Base-by-base conservation (phyloP, 2,888 invertebrate species). In the Lydus trimaculatus region DNA sequence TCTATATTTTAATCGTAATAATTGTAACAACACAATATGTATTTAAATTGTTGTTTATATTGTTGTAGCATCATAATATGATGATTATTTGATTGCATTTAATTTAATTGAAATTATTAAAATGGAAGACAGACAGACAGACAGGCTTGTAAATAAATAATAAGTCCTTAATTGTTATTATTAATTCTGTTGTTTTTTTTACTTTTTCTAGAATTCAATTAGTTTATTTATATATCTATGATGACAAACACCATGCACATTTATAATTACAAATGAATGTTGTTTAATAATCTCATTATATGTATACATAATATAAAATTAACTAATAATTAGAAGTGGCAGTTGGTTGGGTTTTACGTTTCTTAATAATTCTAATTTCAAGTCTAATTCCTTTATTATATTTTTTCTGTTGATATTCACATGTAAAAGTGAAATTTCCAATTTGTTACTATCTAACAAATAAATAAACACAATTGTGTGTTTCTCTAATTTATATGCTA, bases 401-500 rank as follows among this genome's bases (percentile, higher is more conserved):
- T 20, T 20, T 2, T 48, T 48, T 43, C n/a, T 17, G 7, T 43
- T 3, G n/a, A 6, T 43, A 20, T 20, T 48, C 2, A 20, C 20
- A 9, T 48, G 20, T 48, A 20, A 20, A 20, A 48, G 28, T 56
- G 56, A 56, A 56, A 56, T 56, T 56, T 56, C 4, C 52, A 23
- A 17, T 43, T 48, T n/a, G n/a, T n/a, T n/a, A n/a, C n/a, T n/a
- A n/a, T n/a, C n/a, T n/a, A n/a, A n/a, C n/a, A n/a, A n/a, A n/a
- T n/a, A n/a, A n/a, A n/a, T n/a, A n/a, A n/a, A n/a, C n/a, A n/a
- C n/a, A n/a, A n/a, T n/a, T n/a, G n/a, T n/a, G n/a, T 56, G 25
- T 56, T 56, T 56, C 56, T 56, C 15, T 25, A 56, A 56, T 56
- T 28, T 56, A 56, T 28, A 28, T 56, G 56, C 56, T 28, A 23